A percentile compares a stretch with the other conserved stretches of the same genome.
Evolutionary conservation across 2,888 invertebrate genomes (phyloP).

Genomic region (Prenolepis imparis): DNA sequence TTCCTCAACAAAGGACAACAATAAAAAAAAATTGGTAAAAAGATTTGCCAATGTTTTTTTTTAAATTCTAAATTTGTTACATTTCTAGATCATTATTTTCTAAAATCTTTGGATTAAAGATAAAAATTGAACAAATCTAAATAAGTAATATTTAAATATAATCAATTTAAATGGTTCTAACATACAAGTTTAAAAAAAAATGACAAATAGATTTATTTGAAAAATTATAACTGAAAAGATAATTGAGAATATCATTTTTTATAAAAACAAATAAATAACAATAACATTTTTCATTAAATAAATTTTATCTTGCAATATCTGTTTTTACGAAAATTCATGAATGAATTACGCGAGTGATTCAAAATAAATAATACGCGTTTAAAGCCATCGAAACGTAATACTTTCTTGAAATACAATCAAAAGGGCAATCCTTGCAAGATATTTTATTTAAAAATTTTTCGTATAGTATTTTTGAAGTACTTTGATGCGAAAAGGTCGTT

Average conservation of each 20-base stretch:
- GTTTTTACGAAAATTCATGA: background rate
- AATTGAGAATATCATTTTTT: background rate
- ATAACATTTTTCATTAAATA: background rate
- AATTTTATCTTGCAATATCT: background rate
- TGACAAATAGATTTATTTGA: background rate
- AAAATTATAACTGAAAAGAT: background rate
- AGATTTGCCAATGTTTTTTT: background rate
- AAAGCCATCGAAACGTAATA: background rate
- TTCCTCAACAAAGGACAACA: background rate
- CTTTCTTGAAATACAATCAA: background rate
- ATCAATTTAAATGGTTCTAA: background rate
- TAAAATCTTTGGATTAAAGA: background rate
- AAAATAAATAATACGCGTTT: background rate
- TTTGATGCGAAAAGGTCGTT: background rate
- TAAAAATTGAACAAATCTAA: background rate
- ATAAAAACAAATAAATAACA: background rate
- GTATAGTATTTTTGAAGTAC: background rate
- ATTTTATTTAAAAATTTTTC: background rate
- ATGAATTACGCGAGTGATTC: background rate
- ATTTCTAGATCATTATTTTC: background rate
- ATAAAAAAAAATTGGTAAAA: background rate
- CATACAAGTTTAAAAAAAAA: background rate
- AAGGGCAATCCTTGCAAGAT: background rate
- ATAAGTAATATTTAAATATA: background rate
- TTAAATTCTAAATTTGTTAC: background rate